Evolutionary conservation across 2,797 vertebrate species (phyloP), one percentile per base, ranked within the genome.

Genomic region (Urosaurus nigricauda): DNA sequence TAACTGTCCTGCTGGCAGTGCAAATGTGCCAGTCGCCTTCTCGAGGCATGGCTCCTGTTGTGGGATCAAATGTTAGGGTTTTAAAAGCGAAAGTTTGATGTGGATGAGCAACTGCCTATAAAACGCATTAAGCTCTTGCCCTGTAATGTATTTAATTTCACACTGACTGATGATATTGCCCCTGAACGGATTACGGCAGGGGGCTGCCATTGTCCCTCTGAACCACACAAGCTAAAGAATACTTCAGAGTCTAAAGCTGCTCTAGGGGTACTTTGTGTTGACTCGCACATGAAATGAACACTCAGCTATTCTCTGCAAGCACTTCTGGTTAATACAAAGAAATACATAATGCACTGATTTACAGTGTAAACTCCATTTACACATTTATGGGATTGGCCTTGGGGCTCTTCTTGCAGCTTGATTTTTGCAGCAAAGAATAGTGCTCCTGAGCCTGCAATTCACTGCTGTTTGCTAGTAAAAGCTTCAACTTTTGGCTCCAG

Each of bases 121-220:
- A 98, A 98, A 98, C 94, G 94, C 97, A 98, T 98, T 98, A 98
- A 98, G 97, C 97, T 96, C 96, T 97, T 97, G 96, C 97, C 97
- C 98, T 97, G 97, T 98, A 97, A 98, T 98, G 98, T 98, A 98
- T 98, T 99, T 98, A 98, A 98, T 99, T 98, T 99, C 98, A 98
- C 98, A 98, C 97, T 97, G 98, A 97, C 97, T 98, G 98, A 97
- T 97, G 96, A 97, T 96, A 97, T 97, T 98, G 97, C 97, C 97
- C 97, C 96, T 97, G 97, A 97, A 98, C 96, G 98, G 98, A 98
- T 98, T 98, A 97, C 96, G 53, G 97, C 96, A 89, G 96, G 97
- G 97, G 97, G 95, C 91, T 95, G 93, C 96, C 93, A 96, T 96
- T 97, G 97, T 96, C 97, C 95, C 94, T 88, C 94, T 96, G 96